These are phyloP conservation scores for Drosophila malerkotliana DNA, from an alignment of 1,140 invertebrate genomes.

Conservation along the genomic window DNA sequence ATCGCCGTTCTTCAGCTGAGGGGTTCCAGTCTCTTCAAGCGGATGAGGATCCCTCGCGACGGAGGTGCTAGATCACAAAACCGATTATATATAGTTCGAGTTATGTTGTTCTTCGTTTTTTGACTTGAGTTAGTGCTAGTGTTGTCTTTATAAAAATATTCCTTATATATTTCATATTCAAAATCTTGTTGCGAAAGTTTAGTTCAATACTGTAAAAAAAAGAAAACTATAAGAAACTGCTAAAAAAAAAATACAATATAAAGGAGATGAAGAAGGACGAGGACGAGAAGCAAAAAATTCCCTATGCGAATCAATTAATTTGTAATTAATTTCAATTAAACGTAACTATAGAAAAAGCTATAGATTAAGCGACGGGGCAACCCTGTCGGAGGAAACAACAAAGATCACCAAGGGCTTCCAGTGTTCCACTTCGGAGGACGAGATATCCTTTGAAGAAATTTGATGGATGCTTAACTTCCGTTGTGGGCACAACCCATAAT, in stretches of 20 bases:
- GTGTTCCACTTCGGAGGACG: conserved; percentile 32
- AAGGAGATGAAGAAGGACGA: conserved; percentile 29
- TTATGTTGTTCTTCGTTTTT: conserved; percentile 56
- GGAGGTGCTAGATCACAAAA: conserved; percentile 64
- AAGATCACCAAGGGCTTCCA: conserved; percentile 83
- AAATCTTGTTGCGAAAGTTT: conserved; percentile 63
- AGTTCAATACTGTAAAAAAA: conserved; percentile 69
- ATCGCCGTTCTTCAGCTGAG: conserved; percentile 82
- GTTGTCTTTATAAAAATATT: conserved; percentile 66
- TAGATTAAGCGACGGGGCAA: conserved; percentile 17
- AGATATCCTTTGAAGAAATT: not conserved
- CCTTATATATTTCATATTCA: conserved; percentile 42
- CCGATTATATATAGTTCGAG: conserved; percentile 58
- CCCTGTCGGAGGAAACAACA: conserved; percentile 48
- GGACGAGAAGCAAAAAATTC: conserved; percentile 59
- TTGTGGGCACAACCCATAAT: conserved; percentile 40
- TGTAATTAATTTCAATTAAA: conserved; percentile 83
- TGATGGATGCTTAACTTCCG: not conserved
- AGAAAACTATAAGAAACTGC: conserved; percentile 54
- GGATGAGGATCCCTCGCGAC: conserved; percentile 13
- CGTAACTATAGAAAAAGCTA: conserved; percentile 46
- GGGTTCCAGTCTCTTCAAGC: conserved; percentile 10
- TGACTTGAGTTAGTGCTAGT: conserved; percentile 73
- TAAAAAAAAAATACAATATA: conserved; percentile 26
- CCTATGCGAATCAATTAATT: conserved; percentile 84